Percentiles rank a stretch among this genome's conserved stretches.
Conservation (phyloP, 2,113 vertebrate species). For the Casuarius casuarius region DNA sequence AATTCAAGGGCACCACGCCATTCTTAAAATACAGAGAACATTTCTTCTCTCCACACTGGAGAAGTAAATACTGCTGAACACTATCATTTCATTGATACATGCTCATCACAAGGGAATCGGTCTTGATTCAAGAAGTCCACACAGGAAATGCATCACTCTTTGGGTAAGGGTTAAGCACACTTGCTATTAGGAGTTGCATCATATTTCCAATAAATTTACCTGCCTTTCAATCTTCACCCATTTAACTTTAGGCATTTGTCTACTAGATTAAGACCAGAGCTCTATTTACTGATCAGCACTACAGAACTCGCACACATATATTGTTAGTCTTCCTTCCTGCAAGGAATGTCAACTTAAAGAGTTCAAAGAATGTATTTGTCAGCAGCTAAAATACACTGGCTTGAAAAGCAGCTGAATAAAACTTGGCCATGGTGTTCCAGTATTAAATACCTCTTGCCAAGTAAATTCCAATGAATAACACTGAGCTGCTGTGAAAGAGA, state of each 20-base stretch:
- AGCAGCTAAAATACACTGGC: background rate
- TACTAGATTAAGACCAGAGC: background rate
- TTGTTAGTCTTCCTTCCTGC: background rate
- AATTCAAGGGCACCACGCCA: background rate
- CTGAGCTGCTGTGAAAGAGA: background rate
- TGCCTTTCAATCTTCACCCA: background rate
- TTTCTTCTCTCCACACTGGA: too few relatives aligned
- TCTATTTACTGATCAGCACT: background rate
- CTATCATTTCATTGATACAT: rapidly evolving
- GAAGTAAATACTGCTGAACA: too few relatives aligned
- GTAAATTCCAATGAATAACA: background rate
- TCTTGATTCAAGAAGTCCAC: background rate
- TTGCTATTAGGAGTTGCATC: background rate
- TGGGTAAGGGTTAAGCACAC: background rate
- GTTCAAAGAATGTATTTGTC: background rate
- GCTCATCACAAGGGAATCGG: background rate
- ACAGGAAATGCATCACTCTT: background rate
- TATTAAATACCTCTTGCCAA: background rate
- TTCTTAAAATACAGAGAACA: background rate
- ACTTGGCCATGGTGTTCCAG: background rate
- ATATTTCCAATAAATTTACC: background rate
- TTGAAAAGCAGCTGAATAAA: background rate
- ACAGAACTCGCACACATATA: background rate
- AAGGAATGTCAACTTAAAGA: background rate
- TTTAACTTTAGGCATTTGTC: background rate